Conservation (phyloP, 2,888 invertebrate genomes). For the Suillia variegata region DNA sequence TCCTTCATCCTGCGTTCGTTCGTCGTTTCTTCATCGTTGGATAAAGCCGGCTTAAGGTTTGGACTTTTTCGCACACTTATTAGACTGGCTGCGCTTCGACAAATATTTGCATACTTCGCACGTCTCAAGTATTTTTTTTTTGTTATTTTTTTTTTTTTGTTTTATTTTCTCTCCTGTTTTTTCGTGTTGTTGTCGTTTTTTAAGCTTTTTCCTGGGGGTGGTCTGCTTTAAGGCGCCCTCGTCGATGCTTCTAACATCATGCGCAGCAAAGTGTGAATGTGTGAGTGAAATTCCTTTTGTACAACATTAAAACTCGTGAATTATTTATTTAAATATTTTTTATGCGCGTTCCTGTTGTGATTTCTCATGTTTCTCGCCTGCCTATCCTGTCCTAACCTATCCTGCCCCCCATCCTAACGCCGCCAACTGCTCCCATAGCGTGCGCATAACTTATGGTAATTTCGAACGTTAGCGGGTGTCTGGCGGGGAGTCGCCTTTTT, state of each 20-base stretch:
- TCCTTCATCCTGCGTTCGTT: conserved; percentile 10
- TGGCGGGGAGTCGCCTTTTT: too few species aligned
- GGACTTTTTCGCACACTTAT: too few species aligned
- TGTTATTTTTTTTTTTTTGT: conserved; percentile 30
- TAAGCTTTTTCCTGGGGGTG: conserved; percentile 11
- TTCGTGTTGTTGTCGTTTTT: conserved; percentile 38
- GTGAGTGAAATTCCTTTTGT: conserved; percentile 17
- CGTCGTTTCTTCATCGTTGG: conserved; percentile 17
- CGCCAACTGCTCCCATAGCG: too few species aligned
- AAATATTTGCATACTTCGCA: conserved; percentile 55
- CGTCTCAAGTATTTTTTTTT: conserved; percentile 47
- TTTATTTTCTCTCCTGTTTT: conserved; percentile 26
- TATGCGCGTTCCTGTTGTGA: neutral
- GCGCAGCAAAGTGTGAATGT: neutral
- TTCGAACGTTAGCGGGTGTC: too few species aligned
- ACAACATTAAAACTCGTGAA: conserved; percentile 15
- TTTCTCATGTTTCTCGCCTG: neutral
- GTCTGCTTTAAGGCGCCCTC: too few species aligned
- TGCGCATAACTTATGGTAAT: too few species aligned
- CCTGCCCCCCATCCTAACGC: too few species aligned
- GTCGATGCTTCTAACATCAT: too few species aligned
- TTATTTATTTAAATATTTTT: conserved; percentile 17
- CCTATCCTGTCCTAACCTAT: neutral
- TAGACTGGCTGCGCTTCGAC: too few species aligned
- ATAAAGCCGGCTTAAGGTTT: too few species aligned